Conservation (phyloP, 2,113 vertebrate genomes). For the Pomatorhinus ruficollis region DNA sequence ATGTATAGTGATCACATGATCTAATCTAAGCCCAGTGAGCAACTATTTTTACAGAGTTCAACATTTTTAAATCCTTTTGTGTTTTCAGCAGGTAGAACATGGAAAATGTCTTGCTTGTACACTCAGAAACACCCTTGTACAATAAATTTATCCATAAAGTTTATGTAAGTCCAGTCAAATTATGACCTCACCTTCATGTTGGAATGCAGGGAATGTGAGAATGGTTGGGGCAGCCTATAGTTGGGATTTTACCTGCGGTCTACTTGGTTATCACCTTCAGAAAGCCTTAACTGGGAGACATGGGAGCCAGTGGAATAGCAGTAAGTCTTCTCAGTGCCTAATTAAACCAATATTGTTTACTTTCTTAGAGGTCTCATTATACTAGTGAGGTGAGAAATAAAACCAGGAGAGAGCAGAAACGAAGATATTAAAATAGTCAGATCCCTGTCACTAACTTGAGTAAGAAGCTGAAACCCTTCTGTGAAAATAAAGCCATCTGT, state of each 20-base stretch:
- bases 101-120: neutral
- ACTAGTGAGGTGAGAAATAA: neutral
- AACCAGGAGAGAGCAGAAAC: neutral
- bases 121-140: neutral
- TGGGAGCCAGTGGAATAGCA: neutral
- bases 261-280: neutral
- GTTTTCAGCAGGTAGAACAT: neutral
- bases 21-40: neutral
- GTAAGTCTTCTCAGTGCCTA: neutral
- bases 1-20: neutral
- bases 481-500: neutral
- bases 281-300: neutral
- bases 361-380: neutral
- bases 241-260: neutral
- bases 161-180: neutral
- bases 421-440: neutral
- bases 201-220: neutral
- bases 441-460: neutral
- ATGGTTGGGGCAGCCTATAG: neutral
- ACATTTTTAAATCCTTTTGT: neutral
- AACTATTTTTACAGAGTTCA: neutral
- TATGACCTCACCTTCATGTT: neutral
- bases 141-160: neutral
- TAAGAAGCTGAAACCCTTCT: neutral
- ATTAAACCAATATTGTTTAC: neutral